Conservation (phyloP, 2,888 invertebrate genomes). For the Heliconius charithonia region DNA sequence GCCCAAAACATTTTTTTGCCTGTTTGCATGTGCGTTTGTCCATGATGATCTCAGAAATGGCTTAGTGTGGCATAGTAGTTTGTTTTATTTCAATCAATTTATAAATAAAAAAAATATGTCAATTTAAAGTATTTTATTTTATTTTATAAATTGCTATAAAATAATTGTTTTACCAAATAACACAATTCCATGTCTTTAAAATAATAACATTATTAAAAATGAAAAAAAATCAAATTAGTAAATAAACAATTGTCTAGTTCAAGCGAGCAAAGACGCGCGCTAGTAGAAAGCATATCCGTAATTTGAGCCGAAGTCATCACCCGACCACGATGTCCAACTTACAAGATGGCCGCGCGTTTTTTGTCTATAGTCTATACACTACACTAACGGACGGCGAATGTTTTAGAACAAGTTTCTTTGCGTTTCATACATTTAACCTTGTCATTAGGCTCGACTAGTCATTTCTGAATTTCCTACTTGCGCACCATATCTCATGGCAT, state of each 20-base stretch:
- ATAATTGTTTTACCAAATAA: no score
- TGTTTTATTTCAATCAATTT: no score
- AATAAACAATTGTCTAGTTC: not conserved
- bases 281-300: slow-evolving; percentile 33
- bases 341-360: slow-evolving; percentile 56
- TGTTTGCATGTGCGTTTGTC: not conserved
- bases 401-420: slow-evolving; percentile 59
- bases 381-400: slow-evolving; percentile 55
- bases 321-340: slow-evolving; percentile 44
- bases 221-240: not conserved
- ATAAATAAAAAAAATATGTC: no score
- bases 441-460: slow-evolving; percentile 58
- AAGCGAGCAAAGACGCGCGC: not conserved
- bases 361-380: slow-evolving; percentile 57
- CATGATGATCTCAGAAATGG: not conserved
- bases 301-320: slow-evolving; percentile 53
- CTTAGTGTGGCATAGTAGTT: no score
- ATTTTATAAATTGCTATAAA: no score
- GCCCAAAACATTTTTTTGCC: not conserved
- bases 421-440: slow-evolving; percentile 60
- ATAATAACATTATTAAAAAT: not conserved
- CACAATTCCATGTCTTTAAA: no score
- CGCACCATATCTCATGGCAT: slow-evolving; percentile 42
- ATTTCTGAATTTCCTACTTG: slow-evolving; percentile 52
- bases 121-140: no score